Evolutionary conservation across 2,113 vertebrate species (phyloP), one percentile per base, ranked within the genome.

Genomic region (Stictonetta naevosa): DNA sequence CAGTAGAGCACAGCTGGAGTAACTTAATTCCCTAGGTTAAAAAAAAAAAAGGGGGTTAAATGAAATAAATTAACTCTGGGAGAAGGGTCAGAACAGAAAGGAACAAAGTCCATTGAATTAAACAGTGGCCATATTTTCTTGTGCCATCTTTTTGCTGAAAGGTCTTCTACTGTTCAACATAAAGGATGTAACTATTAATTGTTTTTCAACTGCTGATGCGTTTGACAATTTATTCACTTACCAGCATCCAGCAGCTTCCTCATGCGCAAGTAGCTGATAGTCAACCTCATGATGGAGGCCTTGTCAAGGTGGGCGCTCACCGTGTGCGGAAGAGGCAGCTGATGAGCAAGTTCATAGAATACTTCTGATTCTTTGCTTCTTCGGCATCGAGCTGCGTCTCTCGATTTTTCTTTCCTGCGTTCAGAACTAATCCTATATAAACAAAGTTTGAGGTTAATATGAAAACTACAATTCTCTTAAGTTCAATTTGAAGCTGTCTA

Each of bases 361-460:
- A 99, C 99, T 80, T 99, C 99, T 0, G 99, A 99, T 94, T 99
- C 99, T 97, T 99, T 99, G 96, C 99, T 99, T 84, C 99, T 97
- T 15, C 99, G 97, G 84, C 98, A 99, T 85, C 99, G 98, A 2
- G 99, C 99, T 4, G 99, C 99, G 96, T 99, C 99, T 96, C 99
- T 97, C 0, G 99, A 99, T 93, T 99, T 99, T 97, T 99, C 99
- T 97, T 99, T 99, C 83, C 99, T 98, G 50, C 99, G 98, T 81
- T 99, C 99, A 0, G 99, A 99, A 96, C 99, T 99, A 96, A 99
- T 99, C 97, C 99, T 99, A 91, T 2, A 73, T 77, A 96, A 96
- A 92, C 38, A 90, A 95, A 60, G 73, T 17, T 33, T 25, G 1
- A 1, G 11, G 20, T 96, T 79, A 52, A 86, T 4, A n/a, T 0